These are phyloP conservation scores for Semicossyphus pulcher DNA, from an alignment of 2,113 vertebrate genomes.

Conservation along the genomic window DNA sequence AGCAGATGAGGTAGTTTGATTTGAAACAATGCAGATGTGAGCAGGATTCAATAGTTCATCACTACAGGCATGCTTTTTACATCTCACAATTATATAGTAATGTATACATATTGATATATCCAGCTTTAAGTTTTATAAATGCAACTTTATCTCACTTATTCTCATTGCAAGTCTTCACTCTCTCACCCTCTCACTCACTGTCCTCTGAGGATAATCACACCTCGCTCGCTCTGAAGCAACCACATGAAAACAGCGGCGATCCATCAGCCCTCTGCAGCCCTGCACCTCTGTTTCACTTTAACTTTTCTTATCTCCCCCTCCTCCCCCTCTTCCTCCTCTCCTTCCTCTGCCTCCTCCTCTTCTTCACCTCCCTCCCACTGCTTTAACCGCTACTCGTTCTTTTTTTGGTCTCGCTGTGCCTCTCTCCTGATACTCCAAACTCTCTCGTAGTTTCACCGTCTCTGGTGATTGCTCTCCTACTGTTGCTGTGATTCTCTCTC, in stretches of 20 bases:
- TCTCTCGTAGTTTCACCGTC: slow-evolving; percentile 3
- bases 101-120: too few relatives aligned
- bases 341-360: slow-evolving; percentile 55
- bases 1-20: too few relatives aligned
- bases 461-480: not conserved
- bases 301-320: slow-evolving; percentile 50
- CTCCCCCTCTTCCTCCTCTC: slow-evolving; percentile 38
- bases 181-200: slow-evolving; percentile 3
- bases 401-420: slow-evolving; percentile 38
- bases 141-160: not conserved
- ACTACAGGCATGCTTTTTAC: too few relatives aligned
- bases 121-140: not conserved
- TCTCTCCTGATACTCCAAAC: slow-evolving; percentile 34
- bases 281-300: slow-evolving; percentile 48
- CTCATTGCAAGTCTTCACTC: too few relatives aligned
- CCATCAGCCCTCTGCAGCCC: slow-evolving; percentile 17
- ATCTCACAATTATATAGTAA: too few relatives aligned
- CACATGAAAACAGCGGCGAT: slow-evolving; percentile 14
- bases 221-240: not conserved
- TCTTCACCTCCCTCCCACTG: slow-evolving; percentile 71
- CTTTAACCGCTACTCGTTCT: slow-evolving; percentile 59
- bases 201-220: slow-evolving; percentile 13
- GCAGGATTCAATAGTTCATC: too few relatives aligned
- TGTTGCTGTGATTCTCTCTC: not conserved
- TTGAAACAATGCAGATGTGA: too few relatives aligned